These are phyloP conservation scores for Drosophila kikkawai DNA, from an alignment of 1,140 invertebrate species.

Conservation along the genomic window DNA sequence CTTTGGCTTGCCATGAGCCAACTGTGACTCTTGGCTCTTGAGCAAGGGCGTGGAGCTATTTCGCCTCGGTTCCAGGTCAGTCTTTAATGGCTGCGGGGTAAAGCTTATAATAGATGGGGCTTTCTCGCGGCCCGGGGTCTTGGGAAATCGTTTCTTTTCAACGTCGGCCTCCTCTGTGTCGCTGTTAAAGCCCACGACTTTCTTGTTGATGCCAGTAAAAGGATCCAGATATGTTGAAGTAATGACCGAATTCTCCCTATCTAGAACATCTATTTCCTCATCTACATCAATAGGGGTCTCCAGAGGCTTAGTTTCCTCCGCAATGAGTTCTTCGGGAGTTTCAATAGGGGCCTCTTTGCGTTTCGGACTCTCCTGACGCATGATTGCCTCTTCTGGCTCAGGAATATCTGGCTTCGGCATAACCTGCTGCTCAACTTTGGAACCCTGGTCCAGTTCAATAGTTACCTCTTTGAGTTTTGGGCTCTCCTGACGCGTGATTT, in stretches of 20 bases:
- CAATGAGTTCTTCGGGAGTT: not conserved
- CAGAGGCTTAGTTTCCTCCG: not conserved
- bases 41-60: slow-evolving; percentile 64
- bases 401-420: not conserved
- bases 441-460: not conserved
- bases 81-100: not conserved
- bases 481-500: not conserved
- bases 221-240: not conserved
- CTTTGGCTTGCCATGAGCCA: not conserved
- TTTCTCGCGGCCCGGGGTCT: slow-evolving; percentile 61
- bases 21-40: slow-evolving; percentile 16
- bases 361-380: not conserved
- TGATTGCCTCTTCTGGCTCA: not conserved
- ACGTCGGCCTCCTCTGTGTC: not conserved
- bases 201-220: slow-evolving; percentile 18
- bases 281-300: not conserved
- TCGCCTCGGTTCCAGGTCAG: slow-evolving; percentile 35
- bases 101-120: not conserved
- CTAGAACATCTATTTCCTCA: not conserved
- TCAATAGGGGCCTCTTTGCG: not conserved
- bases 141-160: slow-evolving; percentile 58
- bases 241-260: not conserved
- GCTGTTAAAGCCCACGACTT: slow-evolving; percentile 45
- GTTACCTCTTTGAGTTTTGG: not conserved
- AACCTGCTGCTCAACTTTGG: not conserved